Evolutionary conservation across 2,888 invertebrate species (phyloP).

Genomic region (Caenorhabditis sinica): DNA sequence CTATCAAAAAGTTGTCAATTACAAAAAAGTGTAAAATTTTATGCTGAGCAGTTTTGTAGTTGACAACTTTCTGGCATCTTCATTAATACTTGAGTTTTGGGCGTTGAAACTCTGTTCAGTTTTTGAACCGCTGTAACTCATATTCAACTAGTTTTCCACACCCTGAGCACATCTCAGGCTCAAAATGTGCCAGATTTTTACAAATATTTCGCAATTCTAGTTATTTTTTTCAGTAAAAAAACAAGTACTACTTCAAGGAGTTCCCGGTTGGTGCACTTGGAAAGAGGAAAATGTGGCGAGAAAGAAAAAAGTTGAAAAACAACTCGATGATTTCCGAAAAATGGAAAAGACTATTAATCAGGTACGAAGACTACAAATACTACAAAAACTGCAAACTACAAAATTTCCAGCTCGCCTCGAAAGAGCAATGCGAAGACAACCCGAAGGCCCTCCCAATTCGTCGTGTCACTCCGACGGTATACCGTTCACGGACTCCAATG

Average conservation of each 20-base stretch:
- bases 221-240: constrained; percentile 38
- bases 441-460: neutral
- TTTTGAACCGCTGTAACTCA: too few relatives aligned
- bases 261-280: constrained; percentile 54
- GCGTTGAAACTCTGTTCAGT: too few relatives aligned
- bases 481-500: neutral
- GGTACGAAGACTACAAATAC: neutral
- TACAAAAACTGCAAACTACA: too few relatives aligned
- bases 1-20: too few relatives aligned
- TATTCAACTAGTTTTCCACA: too few relatives aligned
- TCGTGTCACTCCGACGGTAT: neutral
- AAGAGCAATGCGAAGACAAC: neutral
- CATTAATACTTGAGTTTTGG: too few relatives aligned
- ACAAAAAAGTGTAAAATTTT: too few relatives aligned
- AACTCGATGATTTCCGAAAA: constrained; percentile 17
- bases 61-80: too few relatives aligned
- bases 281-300: constrained; percentile 18
- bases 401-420: neutral
- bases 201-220: too few relatives aligned
- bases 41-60: too few relatives aligned
- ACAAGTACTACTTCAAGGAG: constrained; percentile 21
- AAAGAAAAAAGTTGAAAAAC: constrained; percentile 20
- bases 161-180: too few relatives aligned
- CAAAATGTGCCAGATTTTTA: too few relatives aligned
- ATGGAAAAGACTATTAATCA: constrained; percentile 22